These are phyloP conservation scores for Osmoderma eremita DNA, from an alignment of 2,888 invertebrate species.

Conservation along the genomic window DNA sequence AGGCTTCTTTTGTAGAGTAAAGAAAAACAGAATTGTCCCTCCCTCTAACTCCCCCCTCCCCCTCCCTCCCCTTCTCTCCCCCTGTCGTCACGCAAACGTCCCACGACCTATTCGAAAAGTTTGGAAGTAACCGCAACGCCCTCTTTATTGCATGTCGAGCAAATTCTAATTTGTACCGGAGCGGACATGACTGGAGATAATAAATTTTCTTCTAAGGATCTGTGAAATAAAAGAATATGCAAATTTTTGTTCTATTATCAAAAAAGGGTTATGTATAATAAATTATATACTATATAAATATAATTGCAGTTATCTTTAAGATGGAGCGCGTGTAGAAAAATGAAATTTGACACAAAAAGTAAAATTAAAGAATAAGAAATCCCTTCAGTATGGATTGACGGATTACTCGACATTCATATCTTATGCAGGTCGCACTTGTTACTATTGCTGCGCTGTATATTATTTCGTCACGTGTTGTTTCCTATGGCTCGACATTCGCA, in stretches of 20 bases:
- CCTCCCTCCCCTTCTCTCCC: background rate
- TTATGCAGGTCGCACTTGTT: conserved; percentile 35
- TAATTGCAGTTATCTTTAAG: too few species aligned
- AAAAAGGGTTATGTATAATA: too few species aligned
- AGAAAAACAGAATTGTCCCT: background rate
- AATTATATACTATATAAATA: too few species aligned
- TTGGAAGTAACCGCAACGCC: conserved; percentile 11
- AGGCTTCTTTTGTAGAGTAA: conserved; percentile 8
- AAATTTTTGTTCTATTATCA: too few species aligned
- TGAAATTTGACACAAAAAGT: too few species aligned
- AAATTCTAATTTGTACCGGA: conserved; percentile 14
- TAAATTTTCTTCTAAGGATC: too few species aligned
- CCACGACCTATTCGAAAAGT: conserved; percentile 13
- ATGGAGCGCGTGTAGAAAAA: too few species aligned
- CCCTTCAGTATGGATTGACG: background rate
- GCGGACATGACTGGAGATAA: too few species aligned
- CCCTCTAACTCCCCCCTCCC: background rate
- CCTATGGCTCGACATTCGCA: conserved; percentile 5
- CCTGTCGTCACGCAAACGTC: background rate
- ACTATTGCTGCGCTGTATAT: conserved; percentile 23
- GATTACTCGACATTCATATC: conserved; percentile 23
- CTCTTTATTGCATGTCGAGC: conserved; percentile 26
- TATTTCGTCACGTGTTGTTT: conserved; percentile 27
- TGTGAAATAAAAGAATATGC: too few species aligned
- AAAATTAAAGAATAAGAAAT: background rate